Percentiles rank a stretch among this genome's conserved stretches.
Conservation (phyloP, 2,113 vertebrate species). For the Phasianus colchicus region DNA sequence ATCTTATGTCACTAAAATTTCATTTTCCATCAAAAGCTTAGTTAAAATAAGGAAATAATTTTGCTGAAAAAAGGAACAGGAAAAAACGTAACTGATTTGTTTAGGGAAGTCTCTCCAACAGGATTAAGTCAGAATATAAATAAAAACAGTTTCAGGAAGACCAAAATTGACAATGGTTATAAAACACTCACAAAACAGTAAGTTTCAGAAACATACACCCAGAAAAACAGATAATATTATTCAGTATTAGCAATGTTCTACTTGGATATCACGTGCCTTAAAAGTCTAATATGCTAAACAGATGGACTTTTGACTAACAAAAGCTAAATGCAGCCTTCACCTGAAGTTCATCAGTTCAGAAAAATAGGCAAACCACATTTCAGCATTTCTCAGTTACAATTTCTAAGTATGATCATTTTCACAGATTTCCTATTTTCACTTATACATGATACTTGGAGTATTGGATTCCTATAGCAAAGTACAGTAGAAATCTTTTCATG, state of each 20-base stretch:
- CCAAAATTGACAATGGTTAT: background rate
- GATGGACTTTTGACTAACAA: background rate
- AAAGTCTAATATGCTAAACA: background rate
- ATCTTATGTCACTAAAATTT: background rate
- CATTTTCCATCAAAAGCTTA: background rate
- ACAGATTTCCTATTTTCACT: conserved; percentile 64
- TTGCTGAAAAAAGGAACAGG: background rate
- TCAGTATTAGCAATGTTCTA: background rate
- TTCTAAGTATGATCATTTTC: conserved; percentile 44
- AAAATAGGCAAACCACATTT: background rate
- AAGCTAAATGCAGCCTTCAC: background rate
- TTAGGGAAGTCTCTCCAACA: background rate
- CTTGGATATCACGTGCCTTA: background rate
- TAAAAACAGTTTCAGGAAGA: background rate
- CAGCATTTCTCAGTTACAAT: conserved; percentile 37
- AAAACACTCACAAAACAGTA: background rate
- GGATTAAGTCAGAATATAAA: background rate
- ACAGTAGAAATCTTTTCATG: conserved; percentile 49
- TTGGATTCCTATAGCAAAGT: conserved; percentile 74
- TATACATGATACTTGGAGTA: conserved; percentile 62
- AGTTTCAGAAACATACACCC: background rate
- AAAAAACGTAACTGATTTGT: background rate
- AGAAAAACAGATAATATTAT: background rate
- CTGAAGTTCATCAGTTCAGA: background rate
- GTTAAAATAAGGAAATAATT: background rate